Conservation (phyloP, 2,113 vertebrate genomes). For the Athene noctua region DNA sequence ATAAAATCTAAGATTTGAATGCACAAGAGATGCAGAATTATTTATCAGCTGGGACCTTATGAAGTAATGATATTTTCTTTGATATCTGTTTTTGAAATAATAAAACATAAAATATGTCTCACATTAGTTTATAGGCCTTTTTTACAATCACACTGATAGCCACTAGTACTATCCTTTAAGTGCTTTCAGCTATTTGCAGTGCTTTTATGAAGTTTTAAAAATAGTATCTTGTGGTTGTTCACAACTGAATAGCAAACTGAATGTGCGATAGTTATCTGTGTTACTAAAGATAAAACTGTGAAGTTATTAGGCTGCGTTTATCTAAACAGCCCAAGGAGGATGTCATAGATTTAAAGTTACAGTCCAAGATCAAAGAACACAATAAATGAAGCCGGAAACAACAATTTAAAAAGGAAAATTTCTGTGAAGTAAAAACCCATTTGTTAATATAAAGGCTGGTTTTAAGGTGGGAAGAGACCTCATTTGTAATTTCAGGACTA, state of each 20-base stretch:
- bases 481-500: not conserved
- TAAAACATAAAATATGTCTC: not conserved
- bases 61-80: not conserved
- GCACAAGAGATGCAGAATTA: not conserved
- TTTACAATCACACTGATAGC: not conserved
- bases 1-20: not conserved
- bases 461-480: not conserved
- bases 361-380: constrained; percentile 74
- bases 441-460: constrained; percentile 63
- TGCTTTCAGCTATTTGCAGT: constrained; percentile 25
- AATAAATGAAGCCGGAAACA: constrained; percentile 75
- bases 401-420: constrained; percentile 57
- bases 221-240: constrained; percentile 46
- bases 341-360: constrained; percentile 64
- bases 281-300: constrained; percentile 67
- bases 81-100: not conserved
- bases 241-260: constrained; percentile 59
- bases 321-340: constrained; percentile 62
- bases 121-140: not conserved
- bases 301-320: constrained; percentile 72
- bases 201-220: constrained; percentile 67
- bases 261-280: constrained; percentile 71
- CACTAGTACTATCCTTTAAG: constrained; percentile 24
- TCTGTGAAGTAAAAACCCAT: constrained; percentile 52
- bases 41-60: not conserved